Evolutionary conservation across 1,140 invertebrate species (phyloP).

Genomic region (Orussus abietinus): DNA sequence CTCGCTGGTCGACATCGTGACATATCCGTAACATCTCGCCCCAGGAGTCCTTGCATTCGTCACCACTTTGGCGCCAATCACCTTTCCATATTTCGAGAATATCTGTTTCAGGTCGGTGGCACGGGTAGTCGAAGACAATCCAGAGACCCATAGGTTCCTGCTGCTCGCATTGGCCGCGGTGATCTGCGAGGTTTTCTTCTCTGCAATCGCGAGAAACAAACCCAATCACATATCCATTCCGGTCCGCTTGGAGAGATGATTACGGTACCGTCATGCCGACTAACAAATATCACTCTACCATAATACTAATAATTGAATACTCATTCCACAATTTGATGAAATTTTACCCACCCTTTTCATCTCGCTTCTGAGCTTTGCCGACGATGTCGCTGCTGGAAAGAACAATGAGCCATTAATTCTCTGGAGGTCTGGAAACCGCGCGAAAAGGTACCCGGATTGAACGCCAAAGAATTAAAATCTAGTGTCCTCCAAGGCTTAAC

Average conservation of each 20-base stretch:
- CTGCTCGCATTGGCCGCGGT: slow-evolving; percentile 51
- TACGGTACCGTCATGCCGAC: neutral
- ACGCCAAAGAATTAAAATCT: slow-evolving; percentile 24
- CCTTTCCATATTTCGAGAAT: slow-evolving; percentile 91
- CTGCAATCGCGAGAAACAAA: too few species aligned
- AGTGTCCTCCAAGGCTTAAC: slow-evolving; percentile 35
- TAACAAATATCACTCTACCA: neutral
- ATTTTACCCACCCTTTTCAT: slow-evolving; percentile 48
- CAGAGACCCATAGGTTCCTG: slow-evolving; percentile 89
- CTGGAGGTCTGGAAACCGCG: neutral
- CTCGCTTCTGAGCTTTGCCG: slow-evolving; percentile 44
- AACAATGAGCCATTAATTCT: slow-evolving; percentile 18
- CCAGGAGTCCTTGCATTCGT: slow-evolving; percentile 89
- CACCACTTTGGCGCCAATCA: slow-evolving; percentile 93
- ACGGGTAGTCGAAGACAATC: slow-evolving; percentile 80
- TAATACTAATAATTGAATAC: neutral
- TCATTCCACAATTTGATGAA: neutral
- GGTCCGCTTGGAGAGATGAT: too few species aligned
- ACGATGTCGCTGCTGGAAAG: slow-evolving; percentile 44
- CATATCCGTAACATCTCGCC: slow-evolving; percentile 89
- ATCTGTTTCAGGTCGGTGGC: slow-evolving; percentile 89
- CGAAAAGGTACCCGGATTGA: slow-evolving; percentile 8
- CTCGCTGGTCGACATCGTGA: slow-evolving; percentile 85
- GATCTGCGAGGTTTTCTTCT: slow-evolving; percentile 39
- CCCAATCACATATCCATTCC: too few species aligned